Conservation (phyloP, 2,888 invertebrate genomes). For the Ceriagrion tenellum region DNA sequence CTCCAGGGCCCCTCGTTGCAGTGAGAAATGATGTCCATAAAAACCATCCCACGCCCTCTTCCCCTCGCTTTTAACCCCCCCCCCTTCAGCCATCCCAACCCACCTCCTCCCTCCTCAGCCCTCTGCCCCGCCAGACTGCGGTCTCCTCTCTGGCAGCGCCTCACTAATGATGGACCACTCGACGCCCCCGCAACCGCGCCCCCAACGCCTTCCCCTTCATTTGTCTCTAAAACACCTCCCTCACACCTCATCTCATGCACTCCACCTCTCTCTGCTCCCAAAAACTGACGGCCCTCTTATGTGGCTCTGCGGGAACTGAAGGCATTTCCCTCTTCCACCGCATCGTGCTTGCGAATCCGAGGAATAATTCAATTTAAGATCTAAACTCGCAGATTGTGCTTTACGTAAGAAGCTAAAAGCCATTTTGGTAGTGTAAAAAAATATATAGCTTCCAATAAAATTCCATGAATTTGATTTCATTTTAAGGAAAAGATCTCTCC, state of each 20-base stretch:
- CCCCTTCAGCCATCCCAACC: neutral
- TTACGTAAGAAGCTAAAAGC: too few relatives aligned
- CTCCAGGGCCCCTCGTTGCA: constrained; percentile 29
- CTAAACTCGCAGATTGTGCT: too few relatives aligned
- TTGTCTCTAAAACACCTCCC: constrained; percentile 49
- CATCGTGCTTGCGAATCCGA: too few relatives aligned
- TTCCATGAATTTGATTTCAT: too few relatives aligned
- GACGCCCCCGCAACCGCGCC: constrained; percentile 51
- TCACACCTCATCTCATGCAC: constrained; percentile 37
- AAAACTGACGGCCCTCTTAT: neutral
- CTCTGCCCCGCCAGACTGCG: neutral
- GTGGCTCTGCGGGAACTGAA: neutral
- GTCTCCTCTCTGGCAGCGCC: constrained; percentile 17
- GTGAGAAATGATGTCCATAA: constrained; percentile 58
- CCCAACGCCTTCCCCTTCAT: constrained; percentile 20
- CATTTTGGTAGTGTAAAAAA: too few relatives aligned
- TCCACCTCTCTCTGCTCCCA: neutral
- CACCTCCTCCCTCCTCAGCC: neutral
- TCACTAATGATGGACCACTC: constrained; percentile 64
- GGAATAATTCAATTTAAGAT: too few relatives aligned
- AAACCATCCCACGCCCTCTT: constrained; percentile 64
- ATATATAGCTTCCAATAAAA: too few relatives aligned
- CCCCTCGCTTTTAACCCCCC: too few relatives aligned
- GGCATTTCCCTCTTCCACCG: neutral
- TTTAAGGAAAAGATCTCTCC: too few relatives aligned